Conservation (phyloP, 2,113 vertebrate species). For the Rostratula benghalensis region DNA sequence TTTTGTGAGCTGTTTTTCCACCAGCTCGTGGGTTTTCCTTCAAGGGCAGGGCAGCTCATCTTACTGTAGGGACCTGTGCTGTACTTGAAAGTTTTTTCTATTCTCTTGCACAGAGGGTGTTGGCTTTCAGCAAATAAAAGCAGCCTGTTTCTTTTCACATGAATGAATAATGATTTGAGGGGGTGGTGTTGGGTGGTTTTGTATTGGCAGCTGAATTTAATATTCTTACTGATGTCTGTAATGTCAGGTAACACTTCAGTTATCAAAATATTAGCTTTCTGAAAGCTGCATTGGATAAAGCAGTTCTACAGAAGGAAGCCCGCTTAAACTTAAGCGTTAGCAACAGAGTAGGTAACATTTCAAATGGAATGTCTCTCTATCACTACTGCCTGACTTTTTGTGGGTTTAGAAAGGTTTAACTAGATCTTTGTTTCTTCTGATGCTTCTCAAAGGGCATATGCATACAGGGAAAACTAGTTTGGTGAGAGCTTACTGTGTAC, state of each 20-base stretch:
- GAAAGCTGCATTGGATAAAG: neutral
- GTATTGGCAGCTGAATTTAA: neutral
- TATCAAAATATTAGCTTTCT: neutral
- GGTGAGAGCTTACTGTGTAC: neutral
- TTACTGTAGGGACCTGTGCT: neutral
- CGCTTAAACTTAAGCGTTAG: neutral
- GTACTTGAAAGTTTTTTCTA: neutral
- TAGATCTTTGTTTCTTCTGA: neutral
- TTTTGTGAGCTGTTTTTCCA: neutral
- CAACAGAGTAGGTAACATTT: neutral
- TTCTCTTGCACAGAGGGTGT: neutral
- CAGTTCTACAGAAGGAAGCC: neutral
- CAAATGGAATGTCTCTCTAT: neutral
- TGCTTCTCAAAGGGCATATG: neutral
- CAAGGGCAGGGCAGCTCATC: neutral
- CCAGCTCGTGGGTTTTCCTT: neutral
- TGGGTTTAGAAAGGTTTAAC: neutral
- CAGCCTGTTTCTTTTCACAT: neutral
- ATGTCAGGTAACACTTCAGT: neutral
- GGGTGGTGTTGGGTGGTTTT: neutral
- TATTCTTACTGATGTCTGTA: neutral
- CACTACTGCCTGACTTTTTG: neutral
- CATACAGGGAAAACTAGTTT: neutral
- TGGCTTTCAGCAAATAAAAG: slow-evolving; percentile 19
- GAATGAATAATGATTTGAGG: neutral